Base-by-base conservation (phyloP, 2,113 vertebrate species). In the Anolis carolinensis region DNA sequence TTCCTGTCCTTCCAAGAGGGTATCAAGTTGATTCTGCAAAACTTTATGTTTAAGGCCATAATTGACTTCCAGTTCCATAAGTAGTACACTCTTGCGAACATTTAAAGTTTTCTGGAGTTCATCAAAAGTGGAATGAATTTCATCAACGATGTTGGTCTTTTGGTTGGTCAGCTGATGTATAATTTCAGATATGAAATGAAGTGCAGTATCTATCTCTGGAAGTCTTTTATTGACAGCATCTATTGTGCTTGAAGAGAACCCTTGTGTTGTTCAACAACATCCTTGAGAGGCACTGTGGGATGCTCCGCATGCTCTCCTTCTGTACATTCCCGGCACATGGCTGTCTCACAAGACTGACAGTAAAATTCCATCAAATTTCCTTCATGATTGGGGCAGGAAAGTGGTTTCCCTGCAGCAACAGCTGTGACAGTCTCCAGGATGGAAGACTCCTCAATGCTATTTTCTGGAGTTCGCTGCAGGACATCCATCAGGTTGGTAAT, bases 401-500 rank as follows among this genome's bases (percentile, higher is more conserved):
- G 97, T 0, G 97, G 97, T 63, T 97, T 99, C 44, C 97, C 98
- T 0, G 98, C 96, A 78, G 97, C 97, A 94, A 98, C 98, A 1
- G 97, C 95, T 0, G 97, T 96, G 94, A 97, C 97, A 9, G 96
- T 97, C 95, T 97, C 97, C 95, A 98, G 92, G 84, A 97, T 96
- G 92, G 97, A 95, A 73, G 96, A 96, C 90, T 98, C 97, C 88
- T 97, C 98, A 87, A 96, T 95, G 90, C 95, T 97, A 92, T 95
- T 97, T 84, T 97, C 96, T 0, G 98, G 98, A 0, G 97, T 96
- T 92, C 97, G 96, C 95, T 99, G 98, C 96, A 99, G 96, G 94
- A 99, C 98, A 65, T 99, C 99, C 98, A 99, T 99, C 95, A 99
- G 97, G 97, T 99, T 99, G 83, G 99, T 99, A 95, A 99, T 99